Base-by-base conservation (phyloP, 2,113 vertebrate species). In the human region DNA sequence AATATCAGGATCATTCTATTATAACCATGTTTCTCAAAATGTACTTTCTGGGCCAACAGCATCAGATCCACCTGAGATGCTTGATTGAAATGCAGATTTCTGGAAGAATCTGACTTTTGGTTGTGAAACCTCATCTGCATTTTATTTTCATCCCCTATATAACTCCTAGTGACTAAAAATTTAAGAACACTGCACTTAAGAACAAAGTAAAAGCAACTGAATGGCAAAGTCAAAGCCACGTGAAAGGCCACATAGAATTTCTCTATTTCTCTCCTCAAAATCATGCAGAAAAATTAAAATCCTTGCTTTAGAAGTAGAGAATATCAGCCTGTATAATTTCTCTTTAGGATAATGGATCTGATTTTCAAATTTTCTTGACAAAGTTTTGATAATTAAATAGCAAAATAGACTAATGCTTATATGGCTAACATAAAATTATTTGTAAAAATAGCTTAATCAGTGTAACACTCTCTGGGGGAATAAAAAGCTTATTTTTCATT, bases 401-500 rank as follows among this genome's bases (percentile, higher is more conserved):
- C 55, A 92, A 97, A 93, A 88, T 16, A 95, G 43, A 75, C 35
- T 89, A 85, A 52, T 45, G 8, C 10, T 68, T 70, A 76, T n/a
- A 72, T 17, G 86, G 3, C 22, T 40, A 93, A 86, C 30, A 85
- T 84, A 92, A 96, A 93, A 73, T 81, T 79, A 73, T 85, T 80
- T 92, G 18, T 86, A 75, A 87, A 96, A 96, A 50, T 78, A 82
- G 55, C 55, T 95, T 91, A 93, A 87, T 88, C 35, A 45, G 48
- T 84, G 5, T 55, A 95, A 48, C 57, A 93, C 17, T 92, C 32
- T 66, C 23, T 73, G 4, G 59, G 30, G 70, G 5, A 6, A 3
- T 88, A 94, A 50, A 91, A 80, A 95, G 66, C 72, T 97, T 91
- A 84, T 70, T 96, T 95, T 97, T 97, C 40, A 55, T 2, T 35